Percentiles rank a stretch among this genome's conserved stretches.
These are phyloP conservation scores for Theonella swinhoei DNA, from an alignment of 37 sponge, comb jelly and placozoan genomes.

Conservation along the genomic window DNA sequence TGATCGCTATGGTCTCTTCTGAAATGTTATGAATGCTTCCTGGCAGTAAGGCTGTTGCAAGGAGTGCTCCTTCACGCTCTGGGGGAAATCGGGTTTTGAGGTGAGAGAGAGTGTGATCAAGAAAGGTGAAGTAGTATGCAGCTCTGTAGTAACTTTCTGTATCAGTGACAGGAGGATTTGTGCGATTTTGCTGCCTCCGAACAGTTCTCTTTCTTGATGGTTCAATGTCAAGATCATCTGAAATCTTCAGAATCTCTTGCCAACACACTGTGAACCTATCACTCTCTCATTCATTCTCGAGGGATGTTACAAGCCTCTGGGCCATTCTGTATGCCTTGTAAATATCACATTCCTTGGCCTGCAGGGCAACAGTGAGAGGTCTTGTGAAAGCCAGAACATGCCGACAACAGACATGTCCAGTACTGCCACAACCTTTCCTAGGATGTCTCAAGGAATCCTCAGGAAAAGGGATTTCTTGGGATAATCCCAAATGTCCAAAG, in stretches of 20 bases:
- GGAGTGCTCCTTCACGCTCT: constrained; percentile 3
- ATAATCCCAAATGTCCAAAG: no score
- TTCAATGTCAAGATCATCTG: neutral
- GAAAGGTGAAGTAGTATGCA: constrained; percentile 29
- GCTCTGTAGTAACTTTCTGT: constrained; percentile 28
- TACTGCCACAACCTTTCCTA: no score
- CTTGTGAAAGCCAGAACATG: constrained; percentile 44
- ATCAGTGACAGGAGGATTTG: constrained; percentile 27
- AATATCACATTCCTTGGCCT: constrained; percentile 33
- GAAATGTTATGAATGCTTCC: no score
- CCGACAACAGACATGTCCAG: no score
- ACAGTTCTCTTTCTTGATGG: constrained; percentile 35
- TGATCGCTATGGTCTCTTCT: no score
- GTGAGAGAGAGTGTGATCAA: constrained; percentile 33
- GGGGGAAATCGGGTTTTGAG: constrained; percentile 26
- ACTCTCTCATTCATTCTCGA: constrained; percentile 17
- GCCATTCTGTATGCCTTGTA: constrained; percentile 32
- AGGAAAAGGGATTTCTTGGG: no score
- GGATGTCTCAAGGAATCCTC: no score
- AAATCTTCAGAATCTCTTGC: constrained; percentile 9
- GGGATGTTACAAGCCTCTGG: constrained; percentile 2
- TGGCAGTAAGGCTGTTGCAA: no score
- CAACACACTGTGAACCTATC: constrained; percentile 17
- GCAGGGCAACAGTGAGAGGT: constrained; percentile 34
- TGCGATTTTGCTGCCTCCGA: constrained; percentile 5